Percentiles rank a stretch among this genome's conserved stretches.
These are phyloP conservation scores for Scolopax rusticola DNA, from an alignment of 2,797 vertebrate species.

Conservation along the genomic window DNA sequence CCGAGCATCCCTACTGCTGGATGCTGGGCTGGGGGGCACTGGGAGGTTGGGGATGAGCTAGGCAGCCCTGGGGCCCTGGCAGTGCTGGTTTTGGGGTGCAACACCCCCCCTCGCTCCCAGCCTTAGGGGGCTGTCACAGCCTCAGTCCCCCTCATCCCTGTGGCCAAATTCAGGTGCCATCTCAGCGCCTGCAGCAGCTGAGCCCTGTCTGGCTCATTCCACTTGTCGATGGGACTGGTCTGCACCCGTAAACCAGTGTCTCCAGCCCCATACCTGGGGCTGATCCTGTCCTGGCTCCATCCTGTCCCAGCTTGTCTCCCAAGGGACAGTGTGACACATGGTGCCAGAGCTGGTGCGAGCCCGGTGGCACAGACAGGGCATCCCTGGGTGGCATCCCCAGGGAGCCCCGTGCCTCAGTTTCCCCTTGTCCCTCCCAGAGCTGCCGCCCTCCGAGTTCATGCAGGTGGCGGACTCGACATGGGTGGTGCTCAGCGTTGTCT, in stretches of 20 bases:
- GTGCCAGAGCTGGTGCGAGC: rapidly evolving
- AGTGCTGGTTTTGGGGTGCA: not conserved
- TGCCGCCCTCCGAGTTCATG: conserved; percentile 90
- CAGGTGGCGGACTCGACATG: conserved; percentile 92
- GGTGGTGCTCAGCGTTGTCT: conserved; percentile 94
- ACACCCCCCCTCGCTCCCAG: not conserved
- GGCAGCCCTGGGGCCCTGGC: not conserved
- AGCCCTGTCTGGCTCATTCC: not conserved
- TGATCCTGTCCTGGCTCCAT: rapidly evolving
- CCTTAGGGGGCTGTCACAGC: rapidly evolving
- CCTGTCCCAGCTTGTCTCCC: rapidly evolving
- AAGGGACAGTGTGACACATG: rapidly evolving
- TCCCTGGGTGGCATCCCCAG: not conserved
- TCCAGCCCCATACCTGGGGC: rapidly evolving
- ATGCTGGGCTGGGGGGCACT: not conserved
- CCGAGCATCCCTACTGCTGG: not conserved
- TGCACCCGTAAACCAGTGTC: rapidly evolving
- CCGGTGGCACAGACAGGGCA: too few relatives aligned
- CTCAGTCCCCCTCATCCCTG: rapidly evolving
- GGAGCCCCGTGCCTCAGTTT: not conserved
- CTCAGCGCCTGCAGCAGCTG: not conserved
- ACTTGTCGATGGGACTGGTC: not conserved
- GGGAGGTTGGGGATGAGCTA: not conserved
- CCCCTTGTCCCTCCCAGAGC: conserved; percentile 78
- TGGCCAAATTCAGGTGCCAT: rapidly evolving